These are phyloP conservation scores for Philopotamus ludificatus DNA, from an alignment of 1,140 invertebrate species.

Conservation along the genomic window DNA sequence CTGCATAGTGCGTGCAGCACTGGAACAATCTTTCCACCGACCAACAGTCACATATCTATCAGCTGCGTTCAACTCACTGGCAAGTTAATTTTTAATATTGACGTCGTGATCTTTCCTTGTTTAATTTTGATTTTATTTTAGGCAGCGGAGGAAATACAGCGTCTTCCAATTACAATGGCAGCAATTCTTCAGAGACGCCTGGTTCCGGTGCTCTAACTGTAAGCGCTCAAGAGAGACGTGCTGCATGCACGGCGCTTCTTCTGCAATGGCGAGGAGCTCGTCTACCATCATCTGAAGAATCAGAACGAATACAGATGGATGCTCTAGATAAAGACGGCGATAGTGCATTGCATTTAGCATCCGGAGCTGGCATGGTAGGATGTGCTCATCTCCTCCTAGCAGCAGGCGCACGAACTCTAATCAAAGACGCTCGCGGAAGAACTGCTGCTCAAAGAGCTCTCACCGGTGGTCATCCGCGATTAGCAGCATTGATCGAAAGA, in stretches of 20 bases:
- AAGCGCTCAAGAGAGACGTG: slow-evolving; percentile 60
- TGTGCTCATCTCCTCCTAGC: slow-evolving; percentile 66
- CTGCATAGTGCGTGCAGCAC: slow-evolving; percentile 61
- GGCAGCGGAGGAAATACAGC: background rate
- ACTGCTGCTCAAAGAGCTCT: slow-evolving; percentile 34
- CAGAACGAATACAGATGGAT: slow-evolving; percentile 61
- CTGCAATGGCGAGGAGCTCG: slow-evolving; percentile 63
- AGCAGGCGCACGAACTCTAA: slow-evolving; percentile 62
- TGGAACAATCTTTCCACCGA: slow-evolving; percentile 18
- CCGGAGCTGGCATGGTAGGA: slow-evolving; percentile 62
- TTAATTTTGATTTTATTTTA: too few relatives aligned
- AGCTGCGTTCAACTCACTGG: slow-evolving; percentile 55
- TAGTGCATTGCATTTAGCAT: slow-evolving; percentile 68
- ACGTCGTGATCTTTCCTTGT: background rate
- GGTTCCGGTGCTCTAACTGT: slow-evolving; percentile 31
- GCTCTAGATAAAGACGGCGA: slow-evolving; percentile 67
- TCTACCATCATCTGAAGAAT: slow-evolving; percentile 54
- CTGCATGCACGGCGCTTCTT: slow-evolving; percentile 62
- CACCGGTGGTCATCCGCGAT: slow-evolving; percentile 24
- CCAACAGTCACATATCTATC: slow-evolving; percentile 38
- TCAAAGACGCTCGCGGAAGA: slow-evolving; percentile 57
- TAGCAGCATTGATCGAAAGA: slow-evolving; percentile 32
- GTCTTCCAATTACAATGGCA: background rate
- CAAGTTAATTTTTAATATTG: too few relatives aligned
- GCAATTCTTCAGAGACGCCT: background rate